A percentile compares a stretch with the other conserved stretches of the same genome.
These are phyloP conservation scores for Euspilapteryx auroguttella DNA, from an alignment of 2,888 invertebrate species.

Conservation along the genomic window DNA sequence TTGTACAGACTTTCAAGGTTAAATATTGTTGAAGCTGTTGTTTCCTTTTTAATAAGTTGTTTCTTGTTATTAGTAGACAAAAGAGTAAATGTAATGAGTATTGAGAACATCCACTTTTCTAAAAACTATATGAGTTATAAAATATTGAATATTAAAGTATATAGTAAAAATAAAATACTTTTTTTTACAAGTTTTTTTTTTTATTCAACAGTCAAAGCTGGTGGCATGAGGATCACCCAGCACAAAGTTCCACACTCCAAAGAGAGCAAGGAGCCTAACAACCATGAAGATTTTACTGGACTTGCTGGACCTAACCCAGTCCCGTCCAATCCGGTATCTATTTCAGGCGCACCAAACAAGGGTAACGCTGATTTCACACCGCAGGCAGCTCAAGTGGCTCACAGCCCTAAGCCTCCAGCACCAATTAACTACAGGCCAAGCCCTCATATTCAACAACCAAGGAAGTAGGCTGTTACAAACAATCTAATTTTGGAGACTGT, in stretches of 20 bases:
- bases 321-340: conserved; percentile 72
- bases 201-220: conserved; percentile 74
- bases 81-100: too few relatives aligned
- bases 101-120: too few relatives aligned
- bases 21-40: too few relatives aligned
- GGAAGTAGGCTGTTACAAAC: conserved; percentile 77
- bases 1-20: too few relatives aligned
- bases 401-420: conserved; percentile 77
- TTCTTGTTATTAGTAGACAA: too few relatives aligned
- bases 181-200: not conserved
- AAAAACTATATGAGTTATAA: too few relatives aligned
- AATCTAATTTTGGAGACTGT: too few relatives aligned
- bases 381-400: conserved; percentile 84
- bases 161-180: not conserved
- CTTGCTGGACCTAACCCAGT: conserved; percentile 74
- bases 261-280: conserved; percentile 63
- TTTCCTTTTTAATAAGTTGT: too few relatives aligned
- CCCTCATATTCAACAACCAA: conserved; percentile 82
- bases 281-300: conserved; percentile 72
- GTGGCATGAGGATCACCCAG: conserved; percentile 90
- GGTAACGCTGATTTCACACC: conserved; percentile 88
- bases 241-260: conserved; percentile 74
- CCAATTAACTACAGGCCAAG: conserved; percentile 64
- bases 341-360: conserved; percentile 78
- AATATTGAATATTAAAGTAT: not conserved